These are phyloP conservation scores for Drosophila leonis DNA, from an alignment of 2,888 invertebrate genomes.

Conservation along the genomic window DNA sequence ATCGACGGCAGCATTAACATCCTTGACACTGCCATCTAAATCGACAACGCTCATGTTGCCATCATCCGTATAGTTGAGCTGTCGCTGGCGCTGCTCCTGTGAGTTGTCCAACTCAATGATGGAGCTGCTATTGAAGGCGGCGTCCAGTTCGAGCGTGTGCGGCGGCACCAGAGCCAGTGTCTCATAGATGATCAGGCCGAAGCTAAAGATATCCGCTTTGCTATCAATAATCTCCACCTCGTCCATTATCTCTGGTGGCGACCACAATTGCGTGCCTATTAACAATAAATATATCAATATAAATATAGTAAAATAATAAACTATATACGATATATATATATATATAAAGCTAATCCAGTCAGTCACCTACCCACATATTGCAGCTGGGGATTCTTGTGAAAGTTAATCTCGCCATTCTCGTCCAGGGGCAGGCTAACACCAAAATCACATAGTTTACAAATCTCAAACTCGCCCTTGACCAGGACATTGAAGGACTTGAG, in stretches of 20 bases:
- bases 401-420: slow-evolving; percentile 88
- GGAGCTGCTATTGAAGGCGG: slow-evolving; percentile 39
- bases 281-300: background rate
- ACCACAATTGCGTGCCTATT: slow-evolving; percentile 91
- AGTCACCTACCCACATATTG: slow-evolving; percentile 87
- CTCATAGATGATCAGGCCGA: slow-evolving; percentile 93
- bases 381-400: slow-evolving; percentile 86
- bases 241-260: slow-evolving; percentile 91
- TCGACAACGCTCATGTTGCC: background rate
- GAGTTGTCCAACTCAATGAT: slow-evolving; percentile 51
- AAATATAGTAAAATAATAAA: background rate
- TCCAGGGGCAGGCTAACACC: slow-evolving; percentile 92
- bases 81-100: slow-evolving; percentile 29
- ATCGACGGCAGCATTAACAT: background rate
- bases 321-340: background rate
- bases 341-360: background rate
- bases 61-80: slow-evolving; percentile 19
- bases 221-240: slow-evolving; percentile 87
- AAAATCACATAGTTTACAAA: slow-evolving; percentile 93
- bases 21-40: background rate
- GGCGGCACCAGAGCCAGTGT: slow-evolving; percentile 91
- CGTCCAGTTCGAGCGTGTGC: slow-evolving; percentile 85
- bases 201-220: slow-evolving; percentile 93
- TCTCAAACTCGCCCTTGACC: slow-evolving; percentile 90
- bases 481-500: slow-evolving; percentile 94